These are phyloP conservation scores for Menura novaehollandiae DNA, from an alignment of 2,113 vertebrate species.

Conservation along the genomic window DNA sequence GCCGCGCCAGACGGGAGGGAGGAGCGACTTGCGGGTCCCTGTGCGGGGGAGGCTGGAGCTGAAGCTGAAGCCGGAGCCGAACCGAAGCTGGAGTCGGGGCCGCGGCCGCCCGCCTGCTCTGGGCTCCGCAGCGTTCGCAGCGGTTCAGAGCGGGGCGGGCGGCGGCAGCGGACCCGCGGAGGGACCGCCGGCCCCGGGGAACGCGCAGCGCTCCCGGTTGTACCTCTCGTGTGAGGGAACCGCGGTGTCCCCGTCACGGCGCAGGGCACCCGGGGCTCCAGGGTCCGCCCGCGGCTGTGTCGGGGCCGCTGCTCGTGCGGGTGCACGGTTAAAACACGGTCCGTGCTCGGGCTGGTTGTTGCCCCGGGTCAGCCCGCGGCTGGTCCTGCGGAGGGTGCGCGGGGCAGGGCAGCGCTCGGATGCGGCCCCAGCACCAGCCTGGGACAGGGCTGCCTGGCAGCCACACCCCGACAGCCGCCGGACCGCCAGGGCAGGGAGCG, in stretches of 20 bases:
- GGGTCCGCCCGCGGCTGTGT: neutral
- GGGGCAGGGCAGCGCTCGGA: neutral
- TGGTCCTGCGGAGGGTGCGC: too few species aligned
- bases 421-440: neutral
- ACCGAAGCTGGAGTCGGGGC: accelerated
- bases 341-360: too few species aligned
- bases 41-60: accelerated
- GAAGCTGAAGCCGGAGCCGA: accelerated
- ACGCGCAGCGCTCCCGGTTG: neutral
- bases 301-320: neutral
- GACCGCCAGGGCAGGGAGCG: neutral
- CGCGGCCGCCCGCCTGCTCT: too few species aligned
- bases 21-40: neutral
- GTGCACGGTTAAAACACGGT: accelerated
- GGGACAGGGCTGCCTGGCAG: neutral
- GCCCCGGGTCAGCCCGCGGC: neutral
- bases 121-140: too few species aligned
- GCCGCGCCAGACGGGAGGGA: neutral
- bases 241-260: too few species aligned
- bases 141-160: neutral
- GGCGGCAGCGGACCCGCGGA: too few species aligned
- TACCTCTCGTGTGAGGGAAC: neutral
- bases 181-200: accelerated
- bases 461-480: neutral
- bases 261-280: neutral